Percentiles rank a stretch among this genome's conserved stretches.
phyloP scores from a whole-genome alignment of 2,113 vertebrate species.

The Fregetta grallaria region DNA sequence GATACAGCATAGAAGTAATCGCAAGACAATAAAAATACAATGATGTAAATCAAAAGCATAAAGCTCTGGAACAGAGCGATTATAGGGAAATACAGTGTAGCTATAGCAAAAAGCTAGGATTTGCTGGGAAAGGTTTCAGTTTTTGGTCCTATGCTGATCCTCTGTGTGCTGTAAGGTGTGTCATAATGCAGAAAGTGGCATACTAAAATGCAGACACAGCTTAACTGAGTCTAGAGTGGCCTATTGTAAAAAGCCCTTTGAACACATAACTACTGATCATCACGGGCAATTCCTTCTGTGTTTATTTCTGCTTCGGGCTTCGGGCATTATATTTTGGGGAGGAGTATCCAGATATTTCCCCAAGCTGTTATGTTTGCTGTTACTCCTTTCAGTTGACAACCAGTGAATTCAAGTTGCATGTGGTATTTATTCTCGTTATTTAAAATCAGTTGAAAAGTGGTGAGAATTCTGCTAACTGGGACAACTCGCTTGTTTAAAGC shows the following conservation, averaged over 20 bases:
- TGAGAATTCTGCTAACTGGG: not conserved
- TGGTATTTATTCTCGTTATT: not conserved
- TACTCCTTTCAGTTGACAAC: not conserved
- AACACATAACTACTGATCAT: not conserved
- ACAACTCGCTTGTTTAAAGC: not conserved
- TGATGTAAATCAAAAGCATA: not conserved
- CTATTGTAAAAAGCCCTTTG: not conserved
- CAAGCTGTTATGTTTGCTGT: not conserved
- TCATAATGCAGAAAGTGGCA: not conserved
- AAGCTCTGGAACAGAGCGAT: not conserved
- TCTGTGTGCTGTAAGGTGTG: not conserved
- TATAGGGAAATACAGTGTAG: not conserved
- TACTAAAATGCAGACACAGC: not conserved
- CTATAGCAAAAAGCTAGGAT: not conserved
- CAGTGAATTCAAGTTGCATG: not conserved
- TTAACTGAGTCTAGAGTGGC: not conserved
- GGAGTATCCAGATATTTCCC: not conserved
- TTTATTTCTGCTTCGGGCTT: not conserved
- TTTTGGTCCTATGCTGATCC: not conserved
- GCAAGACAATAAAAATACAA: not conserved
- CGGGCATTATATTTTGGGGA: not conserved
- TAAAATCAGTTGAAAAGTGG: not conserved
- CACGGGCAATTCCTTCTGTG: not conserved
- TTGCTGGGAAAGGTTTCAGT: not conserved
- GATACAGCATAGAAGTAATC: not conserved